Evolutionary conservation across 2,113 vertebrate genomes (phyloP).

Genomic region (human): DNA sequence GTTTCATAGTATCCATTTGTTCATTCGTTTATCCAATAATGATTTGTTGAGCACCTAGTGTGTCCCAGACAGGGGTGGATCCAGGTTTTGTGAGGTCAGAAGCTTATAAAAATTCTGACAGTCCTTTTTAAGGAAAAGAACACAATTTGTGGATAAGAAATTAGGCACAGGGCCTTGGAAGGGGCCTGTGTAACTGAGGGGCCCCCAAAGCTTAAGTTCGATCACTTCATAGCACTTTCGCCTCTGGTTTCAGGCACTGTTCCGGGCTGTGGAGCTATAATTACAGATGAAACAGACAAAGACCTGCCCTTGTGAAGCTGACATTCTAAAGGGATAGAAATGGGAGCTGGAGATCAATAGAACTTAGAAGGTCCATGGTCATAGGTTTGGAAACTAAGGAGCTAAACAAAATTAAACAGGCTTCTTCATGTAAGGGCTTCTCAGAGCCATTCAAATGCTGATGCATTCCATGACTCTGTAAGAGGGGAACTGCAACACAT

Average conservation of each 20-base stretch:
- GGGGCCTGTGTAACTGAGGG: background rate
- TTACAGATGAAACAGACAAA: background rate
- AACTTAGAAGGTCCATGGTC: background rate
- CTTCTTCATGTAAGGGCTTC: background rate
- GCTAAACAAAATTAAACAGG: constrained; percentile 14
- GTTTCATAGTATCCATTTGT: background rate
- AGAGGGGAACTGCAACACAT: background rate
- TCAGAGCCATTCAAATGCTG: background rate
- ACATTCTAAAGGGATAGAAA: background rate
- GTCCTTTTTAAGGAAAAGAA: background rate
- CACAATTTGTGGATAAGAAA: background rate
- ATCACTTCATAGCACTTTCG: background rate
- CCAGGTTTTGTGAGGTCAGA: background rate
- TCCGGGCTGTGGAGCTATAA: background rate
- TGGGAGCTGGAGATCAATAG: background rate
- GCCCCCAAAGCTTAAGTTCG: background rate
- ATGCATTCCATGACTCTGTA: background rate
- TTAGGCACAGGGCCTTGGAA: background rate
- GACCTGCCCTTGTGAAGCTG: background rate
- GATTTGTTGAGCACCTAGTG: background rate
- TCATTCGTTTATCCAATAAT: background rate
- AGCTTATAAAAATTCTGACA: background rate
- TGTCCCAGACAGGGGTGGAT: background rate
- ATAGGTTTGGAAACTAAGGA: background rate
- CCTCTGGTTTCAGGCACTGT: background rate